Conservation (phyloP, 1,140 invertebrate genomes). For the Paramacrobiotus metropolitanus region DNA sequence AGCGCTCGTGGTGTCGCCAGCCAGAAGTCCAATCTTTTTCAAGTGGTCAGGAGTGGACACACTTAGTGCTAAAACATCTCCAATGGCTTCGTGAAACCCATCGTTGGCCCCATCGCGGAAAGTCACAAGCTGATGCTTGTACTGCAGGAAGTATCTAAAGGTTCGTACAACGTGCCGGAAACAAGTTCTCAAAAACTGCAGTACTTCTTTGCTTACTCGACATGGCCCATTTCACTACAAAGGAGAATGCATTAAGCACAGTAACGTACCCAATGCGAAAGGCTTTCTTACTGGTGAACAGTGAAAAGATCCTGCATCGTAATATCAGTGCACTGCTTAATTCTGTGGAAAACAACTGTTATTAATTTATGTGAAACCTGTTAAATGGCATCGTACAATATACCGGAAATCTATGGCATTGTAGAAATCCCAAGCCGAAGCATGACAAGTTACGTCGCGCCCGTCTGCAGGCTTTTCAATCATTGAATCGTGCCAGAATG, state of each 20-base stretch:
- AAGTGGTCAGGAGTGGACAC: slow-evolving; percentile 47
- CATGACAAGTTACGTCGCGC: slow-evolving; percentile 53
- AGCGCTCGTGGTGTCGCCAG: slow-evolving; percentile 28
- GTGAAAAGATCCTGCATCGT: slow-evolving; percentile 44
- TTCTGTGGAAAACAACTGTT: slow-evolving; percentile 34
- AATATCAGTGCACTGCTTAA: slow-evolving; percentile 63
- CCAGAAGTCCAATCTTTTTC: slow-evolving; percentile 40
- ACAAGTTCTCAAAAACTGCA: neutral
- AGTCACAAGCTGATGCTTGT: slow-evolving; percentile 42
- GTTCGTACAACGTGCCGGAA: neutral
- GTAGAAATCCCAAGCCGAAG: slow-evolving; percentile 73
- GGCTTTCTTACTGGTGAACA: slow-evolving; percentile 41
- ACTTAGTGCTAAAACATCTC: slow-evolving; percentile 35
- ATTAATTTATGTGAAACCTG: neutral
- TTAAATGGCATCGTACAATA: neutral
- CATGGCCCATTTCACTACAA: slow-evolving; percentile 46
- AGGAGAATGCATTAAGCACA: neutral
- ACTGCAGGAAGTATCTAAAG: slow-evolving; percentile 53
- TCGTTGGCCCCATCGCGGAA: slow-evolving; percentile 47
- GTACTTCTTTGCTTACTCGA: slow-evolving; percentile 29
- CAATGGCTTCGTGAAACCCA: slow-evolving; percentile 46
- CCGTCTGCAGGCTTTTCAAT: slow-evolving; percentile 32
- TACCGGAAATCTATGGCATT: slow-evolving; percentile 54
- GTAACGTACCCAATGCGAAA: neutral
- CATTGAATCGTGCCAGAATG: slow-evolving; percentile 31